These are phyloP conservation scores for Sebastes vulpes DNA, from an alignment of 2,797 vertebrate genomes.

Conservation along the genomic window DNA sequence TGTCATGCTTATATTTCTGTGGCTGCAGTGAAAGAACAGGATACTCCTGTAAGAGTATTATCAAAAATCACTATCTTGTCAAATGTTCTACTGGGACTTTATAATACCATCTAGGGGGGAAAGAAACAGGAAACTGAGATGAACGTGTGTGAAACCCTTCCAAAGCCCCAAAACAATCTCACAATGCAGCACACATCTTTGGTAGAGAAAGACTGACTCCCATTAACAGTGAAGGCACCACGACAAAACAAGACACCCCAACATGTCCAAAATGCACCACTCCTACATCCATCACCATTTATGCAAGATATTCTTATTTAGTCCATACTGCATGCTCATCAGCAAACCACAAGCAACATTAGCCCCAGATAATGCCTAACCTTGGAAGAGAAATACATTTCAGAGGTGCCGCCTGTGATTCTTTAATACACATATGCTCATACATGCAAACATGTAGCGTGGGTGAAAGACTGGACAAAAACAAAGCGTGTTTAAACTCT, in stretches of 20 bases:
- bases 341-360: constrained; percentile 28
- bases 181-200: constrained; percentile 7
- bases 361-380: not conserved
- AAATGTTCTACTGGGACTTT: not conserved
- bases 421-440: not conserved
- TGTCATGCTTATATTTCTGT: not conserved
- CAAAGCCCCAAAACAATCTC: constrained; percentile 10
- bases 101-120: constrained; percentile 13
- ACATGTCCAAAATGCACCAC: constrained; percentile 18
- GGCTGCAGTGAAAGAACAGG: not conserved
- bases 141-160: constrained; percentile 1
- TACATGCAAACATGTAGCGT: not conserved
- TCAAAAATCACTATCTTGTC: not conserved
- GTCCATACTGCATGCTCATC: constrained; percentile 38
- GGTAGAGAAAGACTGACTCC: constrained; percentile 10
- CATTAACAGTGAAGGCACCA: constrained; percentile 28
- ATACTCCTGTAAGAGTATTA: not conserved
- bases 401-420: not conserved
- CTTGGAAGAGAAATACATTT: not conserved
- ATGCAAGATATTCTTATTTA: constrained; percentile 7
- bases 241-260: constrained; percentile 25
- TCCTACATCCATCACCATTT: constrained; percentile 6
- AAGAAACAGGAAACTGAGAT: constrained; percentile 1
- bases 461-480: not conserved
- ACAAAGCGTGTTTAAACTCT: not conserved